Evolutionary conservation across 2,797 vertebrate species (phyloP), one percentile per base, ranked within the genome.

Genomic region (Ptychobarbus kaznakovi): DNA sequence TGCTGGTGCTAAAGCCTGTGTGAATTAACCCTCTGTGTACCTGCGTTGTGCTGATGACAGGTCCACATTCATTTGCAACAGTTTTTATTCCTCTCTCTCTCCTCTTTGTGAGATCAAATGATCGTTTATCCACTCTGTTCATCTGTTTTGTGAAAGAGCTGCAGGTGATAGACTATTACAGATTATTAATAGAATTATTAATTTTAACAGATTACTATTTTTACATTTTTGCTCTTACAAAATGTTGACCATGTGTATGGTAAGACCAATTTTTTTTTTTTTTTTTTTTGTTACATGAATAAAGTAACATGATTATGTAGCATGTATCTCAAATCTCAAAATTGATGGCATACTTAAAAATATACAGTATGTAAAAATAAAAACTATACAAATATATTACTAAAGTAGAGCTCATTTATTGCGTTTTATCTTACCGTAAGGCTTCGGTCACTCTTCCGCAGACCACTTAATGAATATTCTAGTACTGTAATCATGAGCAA

Each of bases 401-500:
- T 65, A 56, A 70, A 40, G n/a, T 15, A 13, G 66, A 70, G 66
- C 18, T 56, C 12, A 63, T 49, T 35, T 44, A 58, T 61, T 44
- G 1, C 11, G 9, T 40, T 56, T 42, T 22, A 58, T 38, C 12
- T 65, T 65, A 49, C 44, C 42, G 28, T 63, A 74, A 74, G 40
- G 44, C 44, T 72, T 85, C 56, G 22, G 63, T 77, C 87, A 85
- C 46, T 66, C 53, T 88, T 58, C 81, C 20, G 32, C 61, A 53
- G 40, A 81, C 63, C 84, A 16, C 78, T 84, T 85, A 83, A 88
- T 89, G 78, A 88, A 89, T 86, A 89, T 88, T 81, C 81, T 87
- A 84, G 81, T 84, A 63, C 77, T 25, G 69, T 76, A 88, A 84
- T 88, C 83, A 87, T 88, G 88, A 87, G 74, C 86, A 68, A 86